Evolutionary conservation across 2,797 vertebrate species (phyloP), one percentile per base, ranked within the genome.

Genomic region (Nannoperca australis): DNA sequence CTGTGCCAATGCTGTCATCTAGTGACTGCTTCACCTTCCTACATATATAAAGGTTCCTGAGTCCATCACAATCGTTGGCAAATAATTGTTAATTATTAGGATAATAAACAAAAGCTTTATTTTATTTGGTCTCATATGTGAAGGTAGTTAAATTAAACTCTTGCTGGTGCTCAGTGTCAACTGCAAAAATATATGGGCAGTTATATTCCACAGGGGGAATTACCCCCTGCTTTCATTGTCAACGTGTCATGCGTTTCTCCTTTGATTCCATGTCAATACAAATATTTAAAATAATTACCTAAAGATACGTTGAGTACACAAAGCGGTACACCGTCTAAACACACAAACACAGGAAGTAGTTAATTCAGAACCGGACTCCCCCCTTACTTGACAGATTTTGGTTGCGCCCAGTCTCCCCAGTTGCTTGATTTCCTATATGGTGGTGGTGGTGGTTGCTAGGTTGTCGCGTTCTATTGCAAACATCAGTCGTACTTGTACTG

Each of bases 1-100:
- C 2, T 64, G 53, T 34, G 54, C 20, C 22, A 74, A 53, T 74
- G 60, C 68, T 86, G 89, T 71, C 89, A 90, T 70, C 92, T 91
- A 84, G 80, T 59, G 90, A 77, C 13, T 53, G 5, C n/a, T 22
- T 50, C 2, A 7, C 20, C 22, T 34, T 56, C 24, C 34, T 77
- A 51, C 72, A 76, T 18, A 40, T 5, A 60, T 10, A 40, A 9
- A 27, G 0, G 0, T 22, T 38, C 66, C 3, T n/a, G 2, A 15
- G 0, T 58, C 1, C 1, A n/a, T 38, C 3, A n/a, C 38, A 68
- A 34, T 45, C 22, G 4, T 17, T 18, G 3, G 2, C 0, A 22
- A 70, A 60, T 32, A 13, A 4, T 15, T 1, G 13, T 12, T 11
- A 3, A 7, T 20, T 18, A 10, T n/a, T 13, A 1, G 50, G 5